Conservation (phyloP, 2,888 invertebrate species). For the Ptychoptera contaminata region DNA sequence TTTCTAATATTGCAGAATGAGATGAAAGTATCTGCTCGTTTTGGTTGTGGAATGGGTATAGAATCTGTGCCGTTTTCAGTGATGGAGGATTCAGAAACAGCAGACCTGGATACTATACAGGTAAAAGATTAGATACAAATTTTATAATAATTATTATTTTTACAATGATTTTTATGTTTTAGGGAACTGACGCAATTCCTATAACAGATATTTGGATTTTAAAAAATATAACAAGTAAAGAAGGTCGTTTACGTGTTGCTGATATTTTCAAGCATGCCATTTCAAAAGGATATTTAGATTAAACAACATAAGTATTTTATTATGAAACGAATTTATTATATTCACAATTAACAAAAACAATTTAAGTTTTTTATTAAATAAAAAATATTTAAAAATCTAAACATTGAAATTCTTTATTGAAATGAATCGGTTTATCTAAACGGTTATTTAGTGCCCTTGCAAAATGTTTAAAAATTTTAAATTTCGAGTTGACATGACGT, state of each 20-base stretch:
- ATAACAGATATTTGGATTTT: slow-evolving; percentile 50
- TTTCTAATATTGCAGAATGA: slow-evolving; percentile 19
- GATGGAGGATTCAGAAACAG: slow-evolving; percentile 35
- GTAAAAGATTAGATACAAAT: slow-evolving; percentile 13
- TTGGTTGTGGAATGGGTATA: slow-evolving; percentile 37
- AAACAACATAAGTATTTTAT: too few species aligned
- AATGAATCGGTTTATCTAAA: too few species aligned
- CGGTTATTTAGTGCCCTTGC: too few species aligned
- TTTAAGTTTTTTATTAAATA: too few species aligned
- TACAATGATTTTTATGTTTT: slow-evolving; percentile 20
- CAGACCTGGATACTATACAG: slow-evolving; percentile 34
- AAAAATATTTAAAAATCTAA: too few species aligned
- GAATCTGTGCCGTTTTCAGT: slow-evolving; percentile 38
- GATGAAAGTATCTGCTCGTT: slow-evolving; percentile 31
- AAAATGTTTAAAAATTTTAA: too few species aligned
- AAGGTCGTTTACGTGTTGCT: slow-evolving; percentile 43
- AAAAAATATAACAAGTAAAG: slow-evolving; percentile 39
- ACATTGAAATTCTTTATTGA: too few species aligned
- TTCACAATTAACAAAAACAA: too few species aligned
- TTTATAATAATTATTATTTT: slow-evolving; percentile 1
- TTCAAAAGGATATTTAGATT: slow-evolving; percentile 35
- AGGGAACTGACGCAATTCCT: slow-evolving; percentile 35
- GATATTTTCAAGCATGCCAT: slow-evolving; percentile 48
- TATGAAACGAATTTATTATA: too few species aligned
- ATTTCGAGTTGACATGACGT: too few species aligned